Evolutionary conservation across 2,888 invertebrate species (phyloP).

Genomic region (Athetis lepigone): DNA sequence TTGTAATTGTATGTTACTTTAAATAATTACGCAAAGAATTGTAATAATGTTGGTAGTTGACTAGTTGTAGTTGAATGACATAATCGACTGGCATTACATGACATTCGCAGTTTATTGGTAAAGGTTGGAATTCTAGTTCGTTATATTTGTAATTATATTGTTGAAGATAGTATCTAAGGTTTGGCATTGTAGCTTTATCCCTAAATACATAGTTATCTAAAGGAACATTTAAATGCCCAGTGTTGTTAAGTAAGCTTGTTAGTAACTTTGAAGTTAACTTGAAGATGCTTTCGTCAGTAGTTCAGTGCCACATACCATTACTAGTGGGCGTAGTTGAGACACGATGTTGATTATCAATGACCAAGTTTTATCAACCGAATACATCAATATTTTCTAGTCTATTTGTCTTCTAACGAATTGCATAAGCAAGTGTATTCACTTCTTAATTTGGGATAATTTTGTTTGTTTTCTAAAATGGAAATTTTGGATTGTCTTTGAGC

Average conservation of each 20-base stretch:
- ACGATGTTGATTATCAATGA: constrained; percentile 46
- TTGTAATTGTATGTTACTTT: constrained; percentile 46
- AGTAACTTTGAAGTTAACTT: constrained; percentile 12
- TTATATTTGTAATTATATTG: constrained; percentile 15
- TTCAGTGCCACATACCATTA: constrained; percentile 49
- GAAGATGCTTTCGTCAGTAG: constrained; percentile 51
- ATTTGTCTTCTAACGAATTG: constrained; percentile 7
- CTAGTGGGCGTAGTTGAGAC: constrained; percentile 46
- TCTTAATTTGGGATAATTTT: neutral
- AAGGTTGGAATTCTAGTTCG: constrained; percentile 40
- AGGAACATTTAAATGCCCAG: constrained; percentile 2
- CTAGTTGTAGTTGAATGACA: constrained; percentile 54
- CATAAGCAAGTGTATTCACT: constrained; percentile 16
- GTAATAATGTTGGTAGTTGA: constrained; percentile 42
- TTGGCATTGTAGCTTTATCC: constrained; percentile 1
- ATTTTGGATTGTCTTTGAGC: neutral
- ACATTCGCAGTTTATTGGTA: constrained; percentile 38
- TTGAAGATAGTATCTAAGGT: constrained; percentile 4
- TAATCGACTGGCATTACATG: constrained; percentile 48
- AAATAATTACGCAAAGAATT: constrained; percentile 56
- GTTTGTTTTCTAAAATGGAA: neutral
- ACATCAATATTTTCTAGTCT: constrained; percentile 52
- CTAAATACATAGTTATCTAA: neutral
- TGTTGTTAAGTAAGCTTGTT: neutral
- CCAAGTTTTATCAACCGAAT: constrained; percentile 51